Base-by-base conservation (phyloP, 2,888 invertebrate species). In the Busseola fusca region DNA sequence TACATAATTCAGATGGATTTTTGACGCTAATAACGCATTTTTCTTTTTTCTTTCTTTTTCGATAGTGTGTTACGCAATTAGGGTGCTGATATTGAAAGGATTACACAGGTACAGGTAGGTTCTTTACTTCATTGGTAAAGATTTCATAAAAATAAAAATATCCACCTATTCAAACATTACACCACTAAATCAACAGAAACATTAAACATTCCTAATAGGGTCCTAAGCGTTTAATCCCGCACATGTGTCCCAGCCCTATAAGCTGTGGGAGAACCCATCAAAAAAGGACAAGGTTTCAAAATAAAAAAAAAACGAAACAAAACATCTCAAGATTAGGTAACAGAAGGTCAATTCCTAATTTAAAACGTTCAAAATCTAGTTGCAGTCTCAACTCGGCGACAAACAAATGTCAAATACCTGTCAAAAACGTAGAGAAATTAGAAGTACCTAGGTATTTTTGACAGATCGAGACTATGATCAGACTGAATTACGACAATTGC, bases 251-350 rank as follows among this genome's bases (percentile, higher is more conserved):
- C 59, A 56, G 6, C 54, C 27, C 18, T 45, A 60, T 40, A 56
- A 50, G 64, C 30, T 50, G 56, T 78, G 78, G 30, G 65, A 72
- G 63, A 63, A 54, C 57, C 42, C n/a, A 37, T 59, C 5, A 70
- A 72, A 82, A 81, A 69, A 77, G 18, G 50, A 63, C 40, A 54
- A 37, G 27, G 5, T 58, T 81, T 45, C 54, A 37, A 56, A 59
- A 64, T 27, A 81, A 81, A 68, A 76, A 76, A 45, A 81, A 62
- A 62, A n/a, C n/a, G n/a, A 52, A 58, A 76, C 52, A 54, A 58
- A 70, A 70, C 42, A 78, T 72, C 40, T 48, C 7, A 3, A 25
- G 25, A 30, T 69, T 42, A 42, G 18, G 34, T 42, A 42, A n/a
- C 25, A 12, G 57, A 50, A 4, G n/a, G 10, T 9, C n/a, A n/a